Evolutionary conservation across 1,140 invertebrate species (phyloP).

Genomic region (Agrypnia vestita): DNA sequence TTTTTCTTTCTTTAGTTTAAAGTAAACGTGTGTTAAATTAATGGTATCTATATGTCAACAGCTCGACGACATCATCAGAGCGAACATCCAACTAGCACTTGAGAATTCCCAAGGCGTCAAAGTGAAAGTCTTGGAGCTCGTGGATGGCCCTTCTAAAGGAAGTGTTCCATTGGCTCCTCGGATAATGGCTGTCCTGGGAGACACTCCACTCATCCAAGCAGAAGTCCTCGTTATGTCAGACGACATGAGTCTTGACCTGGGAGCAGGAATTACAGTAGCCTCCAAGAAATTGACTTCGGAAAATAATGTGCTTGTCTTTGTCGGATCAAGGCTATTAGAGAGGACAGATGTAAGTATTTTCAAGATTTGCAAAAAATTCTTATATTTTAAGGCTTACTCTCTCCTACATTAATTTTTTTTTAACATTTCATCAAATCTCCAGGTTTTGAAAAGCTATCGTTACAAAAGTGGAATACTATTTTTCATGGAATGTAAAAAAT

Average conservation of each 20-base stretch:
- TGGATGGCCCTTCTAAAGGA: constrained; percentile 71
- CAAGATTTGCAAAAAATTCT: too few relatives aligned
- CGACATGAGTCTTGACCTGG: constrained; percentile 67
- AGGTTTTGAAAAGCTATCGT: too few relatives aligned
- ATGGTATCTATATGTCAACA: constrained; percentile 51
- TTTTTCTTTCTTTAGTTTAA: too few relatives aligned
- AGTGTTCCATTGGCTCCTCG: constrained; percentile 71
- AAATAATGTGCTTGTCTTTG: constrained; percentile 73
- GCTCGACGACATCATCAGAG: constrained; percentile 72
- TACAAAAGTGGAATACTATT: too few relatives aligned
- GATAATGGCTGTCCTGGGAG: constrained; percentile 73
- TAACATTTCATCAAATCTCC: too few relatives aligned
- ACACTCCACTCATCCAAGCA: constrained; percentile 78
- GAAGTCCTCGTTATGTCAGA: constrained; percentile 69
- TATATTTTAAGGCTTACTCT: too few relatives aligned
- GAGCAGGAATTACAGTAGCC: constrained; percentile 74
- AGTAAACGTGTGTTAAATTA: too few relatives aligned
- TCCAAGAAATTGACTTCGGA: constrained; percentile 76
- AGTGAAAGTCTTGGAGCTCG: constrained; percentile 82
- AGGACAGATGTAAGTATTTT: constrained; percentile 63
- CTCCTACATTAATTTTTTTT: too few relatives aligned
- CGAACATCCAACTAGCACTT: constrained; percentile 81
- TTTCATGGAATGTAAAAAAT: too few relatives aligned
- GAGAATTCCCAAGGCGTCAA: constrained; percentile 83
- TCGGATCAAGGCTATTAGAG: constrained; percentile 70